phyloP scores from a whole-genome alignment of 1,140 invertebrate genomes.

The Gerris buenoi region DNA sequence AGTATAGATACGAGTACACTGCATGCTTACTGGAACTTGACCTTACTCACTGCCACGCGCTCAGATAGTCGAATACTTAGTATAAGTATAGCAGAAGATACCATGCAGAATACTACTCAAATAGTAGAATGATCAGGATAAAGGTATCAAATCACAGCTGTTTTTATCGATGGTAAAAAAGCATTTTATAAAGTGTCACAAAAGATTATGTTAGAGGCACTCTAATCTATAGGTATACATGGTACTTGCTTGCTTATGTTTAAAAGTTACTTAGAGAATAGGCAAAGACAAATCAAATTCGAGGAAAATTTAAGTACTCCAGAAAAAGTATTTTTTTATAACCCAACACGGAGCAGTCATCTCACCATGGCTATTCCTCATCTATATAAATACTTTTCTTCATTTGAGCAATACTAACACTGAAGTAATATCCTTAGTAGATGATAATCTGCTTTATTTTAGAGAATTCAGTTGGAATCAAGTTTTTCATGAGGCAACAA shows the following conservation, averaged over 20 bases:
- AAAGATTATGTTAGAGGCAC: neutral
- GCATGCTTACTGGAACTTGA: too few relatives aligned
- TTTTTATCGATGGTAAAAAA: neutral
- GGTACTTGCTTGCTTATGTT: neutral
- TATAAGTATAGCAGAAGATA: too few relatives aligned
- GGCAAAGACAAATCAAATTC: neutral
- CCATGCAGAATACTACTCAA: too few relatives aligned
- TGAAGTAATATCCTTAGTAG: neutral
- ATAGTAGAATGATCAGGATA: neutral
- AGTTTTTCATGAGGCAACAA: neutral
- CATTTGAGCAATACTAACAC: neutral
- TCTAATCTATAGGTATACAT: neutral
- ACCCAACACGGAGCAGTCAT: neutral
- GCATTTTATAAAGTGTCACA: neutral
- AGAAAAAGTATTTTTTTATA: neutral
- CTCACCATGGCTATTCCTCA: neutral
- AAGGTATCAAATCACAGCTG: neutral
- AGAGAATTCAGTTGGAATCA: neutral
- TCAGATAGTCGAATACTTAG: too few relatives aligned
- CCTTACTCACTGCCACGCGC: too few relatives aligned
- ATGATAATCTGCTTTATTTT: neutral
- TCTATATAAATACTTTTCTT: neutral
- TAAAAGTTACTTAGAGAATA: neutral
- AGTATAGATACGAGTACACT: too few relatives aligned
- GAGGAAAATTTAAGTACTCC: neutral